Evolutionary conservation across 2,113 vertebrate genomes (phyloP).

Genomic region (Ophthalmotilapia sp.): DNA sequence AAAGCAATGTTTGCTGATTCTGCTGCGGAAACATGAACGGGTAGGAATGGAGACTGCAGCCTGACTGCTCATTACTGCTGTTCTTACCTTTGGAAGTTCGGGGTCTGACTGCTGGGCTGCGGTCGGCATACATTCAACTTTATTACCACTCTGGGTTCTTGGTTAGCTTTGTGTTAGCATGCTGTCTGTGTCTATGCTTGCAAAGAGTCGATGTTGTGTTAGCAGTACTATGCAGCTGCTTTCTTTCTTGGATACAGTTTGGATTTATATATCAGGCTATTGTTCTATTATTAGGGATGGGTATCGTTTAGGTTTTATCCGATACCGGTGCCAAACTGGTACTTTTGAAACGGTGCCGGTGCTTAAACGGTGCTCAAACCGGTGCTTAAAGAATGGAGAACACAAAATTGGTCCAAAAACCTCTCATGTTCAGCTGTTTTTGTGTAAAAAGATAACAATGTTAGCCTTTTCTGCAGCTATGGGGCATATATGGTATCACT

Average conservation of each 20-base stretch:
- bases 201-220: not conserved
- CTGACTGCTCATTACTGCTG: not conserved
- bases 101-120: not conserved
- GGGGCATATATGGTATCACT: too few relatives aligned
- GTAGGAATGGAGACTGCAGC: fast-evolving
- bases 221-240: not conserved
- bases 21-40: not conserved
- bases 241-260: not conserved
- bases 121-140: not conserved
- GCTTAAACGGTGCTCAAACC: too few relatives aligned
- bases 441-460: too few relatives aligned
- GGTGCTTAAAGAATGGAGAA: too few relatives aligned
- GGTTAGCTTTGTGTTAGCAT: not conserved
- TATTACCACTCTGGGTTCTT: not conserved
- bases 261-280: too few relatives aligned
- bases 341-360: too few relatives aligned
- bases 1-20: not conserved
- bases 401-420: too few relatives aligned
- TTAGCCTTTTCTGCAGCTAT: too few relatives aligned
- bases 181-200: not conserved
- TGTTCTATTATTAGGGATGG: too few relatives aligned
- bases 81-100: not conserved
- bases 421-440: too few relatives aligned
- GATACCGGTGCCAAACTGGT: too few relatives aligned
- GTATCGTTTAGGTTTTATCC: too few relatives aligned